phyloP scores from a whole-genome alignment of 2,797 vertebrate species.

The Megaceryle alcyon region DNA sequence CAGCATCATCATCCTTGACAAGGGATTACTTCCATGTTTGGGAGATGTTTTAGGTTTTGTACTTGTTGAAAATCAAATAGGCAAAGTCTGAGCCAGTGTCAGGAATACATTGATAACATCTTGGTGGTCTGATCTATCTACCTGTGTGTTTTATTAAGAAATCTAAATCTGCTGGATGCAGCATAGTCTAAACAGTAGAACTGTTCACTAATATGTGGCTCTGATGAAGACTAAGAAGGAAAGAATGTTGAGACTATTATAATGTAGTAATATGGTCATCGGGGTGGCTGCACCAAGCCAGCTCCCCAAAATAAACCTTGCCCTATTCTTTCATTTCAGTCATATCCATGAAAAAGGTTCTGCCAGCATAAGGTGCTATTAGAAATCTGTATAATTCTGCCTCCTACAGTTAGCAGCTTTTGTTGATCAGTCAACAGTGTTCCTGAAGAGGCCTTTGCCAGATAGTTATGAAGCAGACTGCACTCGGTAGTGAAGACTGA shows the following conservation, averaged over 20 bases:
- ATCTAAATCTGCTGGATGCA: background rate
- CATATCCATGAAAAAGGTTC: background rate
- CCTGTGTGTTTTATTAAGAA: background rate
- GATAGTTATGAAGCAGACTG: background rate
- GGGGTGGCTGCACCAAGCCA: background rate
- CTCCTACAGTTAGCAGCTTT: background rate
- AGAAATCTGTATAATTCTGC: background rate
- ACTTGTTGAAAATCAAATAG: background rate
- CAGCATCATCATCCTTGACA: background rate
- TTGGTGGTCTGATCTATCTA: background rate
- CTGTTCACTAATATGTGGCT: background rate
- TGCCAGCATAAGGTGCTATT: background rate
- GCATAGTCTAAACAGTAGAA: background rate
- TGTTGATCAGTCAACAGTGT: background rate
- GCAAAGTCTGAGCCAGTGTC: background rate
- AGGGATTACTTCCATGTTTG: background rate
- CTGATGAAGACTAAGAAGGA: background rate
- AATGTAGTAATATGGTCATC: background rate
- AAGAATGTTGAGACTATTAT: background rate
- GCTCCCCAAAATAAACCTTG: background rate
- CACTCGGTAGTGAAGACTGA: rapidly evolving
- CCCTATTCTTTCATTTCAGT: background rate
- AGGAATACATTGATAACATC: background rate
- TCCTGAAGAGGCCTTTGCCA: background rate
- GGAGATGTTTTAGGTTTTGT: background rate